Conservation (phyloP, 2,888 invertebrate species). For the Tetragonisca angustula region DNA sequence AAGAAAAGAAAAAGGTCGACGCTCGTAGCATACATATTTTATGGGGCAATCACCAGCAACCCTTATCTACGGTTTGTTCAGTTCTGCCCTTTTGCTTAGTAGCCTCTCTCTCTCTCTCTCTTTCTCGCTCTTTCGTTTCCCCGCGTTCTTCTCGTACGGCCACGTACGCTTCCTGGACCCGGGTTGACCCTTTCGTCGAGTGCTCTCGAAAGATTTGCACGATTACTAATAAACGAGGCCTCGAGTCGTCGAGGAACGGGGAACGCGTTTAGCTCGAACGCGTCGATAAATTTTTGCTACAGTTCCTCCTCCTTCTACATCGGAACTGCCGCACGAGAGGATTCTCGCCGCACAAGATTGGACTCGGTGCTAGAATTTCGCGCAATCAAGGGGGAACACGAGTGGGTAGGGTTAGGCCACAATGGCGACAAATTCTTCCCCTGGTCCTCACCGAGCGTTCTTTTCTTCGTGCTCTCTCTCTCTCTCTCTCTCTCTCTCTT, state of each 20-base stretch:
- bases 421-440: neutral
- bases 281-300: slow-evolving; percentile 49
- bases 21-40: slow-evolving; percentile 81
- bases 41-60: slow-evolving; percentile 82
- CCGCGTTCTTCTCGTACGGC: neutral
- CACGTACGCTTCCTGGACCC: slow-evolving; percentile 14
- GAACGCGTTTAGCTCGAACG: slow-evolving; percentile 34
- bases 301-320: neutral
- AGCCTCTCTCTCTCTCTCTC: slow-evolving; percentile 32
- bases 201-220: slow-evolving; percentile 68
- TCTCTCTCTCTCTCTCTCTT: neutral
- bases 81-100: slow-evolving; percentile 60
- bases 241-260: slow-evolving; percentile 17
- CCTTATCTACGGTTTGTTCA: slow-evolving; percentile 82
- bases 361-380: neutral
- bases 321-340: slow-evolving; percentile 2
- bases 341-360: slow-evolving; percentile 20
- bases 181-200: slow-evolving; percentile 58
- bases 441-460: too few species aligned
- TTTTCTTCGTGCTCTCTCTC: neutral
- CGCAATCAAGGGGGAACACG: slow-evolving; percentile 15
- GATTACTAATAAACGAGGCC: slow-evolving; percentile 68
- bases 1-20: slow-evolving; percentile 70
- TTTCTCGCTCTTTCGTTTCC: slow-evolving; percentile 15
- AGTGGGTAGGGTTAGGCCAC: neutral